Evolutionary conservation across 2,113 vertebrate genomes (phyloP).

Genomic region (Nyctibius bracteatus): DNA sequence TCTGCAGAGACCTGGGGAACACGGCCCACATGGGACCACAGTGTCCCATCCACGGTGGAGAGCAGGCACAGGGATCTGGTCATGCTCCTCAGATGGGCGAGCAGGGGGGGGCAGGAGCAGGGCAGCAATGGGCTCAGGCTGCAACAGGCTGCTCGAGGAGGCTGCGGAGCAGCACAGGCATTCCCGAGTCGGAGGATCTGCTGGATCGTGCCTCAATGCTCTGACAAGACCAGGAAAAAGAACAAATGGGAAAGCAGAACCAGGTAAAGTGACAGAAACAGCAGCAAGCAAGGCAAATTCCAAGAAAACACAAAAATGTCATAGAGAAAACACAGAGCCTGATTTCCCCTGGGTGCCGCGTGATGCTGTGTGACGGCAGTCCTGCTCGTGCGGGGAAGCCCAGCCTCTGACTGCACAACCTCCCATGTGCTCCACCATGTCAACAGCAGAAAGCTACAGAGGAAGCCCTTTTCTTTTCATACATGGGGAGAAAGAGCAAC

Average conservation of each 20-base stretch:
- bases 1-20: fast-evolving
- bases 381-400: background rate
- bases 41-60: fast-evolving
- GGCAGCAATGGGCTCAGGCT: background rate
- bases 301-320: background rate
- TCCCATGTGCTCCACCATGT: fast-evolving
- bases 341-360: fast-evolving
- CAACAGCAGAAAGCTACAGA: background rate
- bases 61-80: fast-evolving
- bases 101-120: background rate
- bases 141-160: background rate
- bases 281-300: background rate
- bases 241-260: background rate
- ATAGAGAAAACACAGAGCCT: fast-evolving
- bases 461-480: background rate
- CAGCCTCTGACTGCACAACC: fast-evolving
- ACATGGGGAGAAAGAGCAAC: background rate
- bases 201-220: background rate
- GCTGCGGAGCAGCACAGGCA: background rate
- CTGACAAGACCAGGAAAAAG: background rate
- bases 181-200: fast-evolving
- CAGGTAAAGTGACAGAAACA: background rate
- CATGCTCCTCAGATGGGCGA: fast-evolving
- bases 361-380: fast-evolving
- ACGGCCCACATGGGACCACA: fast-evolving